A percentile compares a stretch with the other conserved stretches of the same genome.
phyloP scores from a whole-genome alignment of 2,797 vertebrate species.

The Pipistrellus pipistrellus region DNA sequence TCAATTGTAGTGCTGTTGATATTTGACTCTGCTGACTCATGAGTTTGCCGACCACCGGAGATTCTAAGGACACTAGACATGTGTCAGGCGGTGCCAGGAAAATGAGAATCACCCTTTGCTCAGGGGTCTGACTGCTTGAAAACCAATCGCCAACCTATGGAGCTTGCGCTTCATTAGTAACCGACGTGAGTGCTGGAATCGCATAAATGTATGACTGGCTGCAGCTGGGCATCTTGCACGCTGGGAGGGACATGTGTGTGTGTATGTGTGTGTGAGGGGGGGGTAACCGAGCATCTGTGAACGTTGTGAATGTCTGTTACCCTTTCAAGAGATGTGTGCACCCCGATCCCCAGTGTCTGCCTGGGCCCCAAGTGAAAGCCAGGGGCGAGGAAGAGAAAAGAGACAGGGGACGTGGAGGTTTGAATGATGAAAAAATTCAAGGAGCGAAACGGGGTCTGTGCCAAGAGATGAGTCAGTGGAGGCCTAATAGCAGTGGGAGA shows the following conservation, averaged over 20 bases:
- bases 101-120: background rate
- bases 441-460: background rate
- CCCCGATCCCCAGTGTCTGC: background rate
- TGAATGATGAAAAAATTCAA: constrained; percentile 20
- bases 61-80: background rate
- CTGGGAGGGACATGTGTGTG: too few relatives aligned
- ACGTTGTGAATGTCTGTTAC: rapidly evolving
- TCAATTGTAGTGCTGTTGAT: too few relatives aligned
- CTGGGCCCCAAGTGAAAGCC: background rate
- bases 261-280: too few relatives aligned
- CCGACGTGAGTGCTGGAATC: background rate
- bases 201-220: rapidly evolving
- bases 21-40: too few relatives aligned
- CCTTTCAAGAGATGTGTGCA: background rate
- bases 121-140: background rate
- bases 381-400: background rate
- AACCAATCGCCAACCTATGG: background rate
- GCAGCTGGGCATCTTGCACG: too few relatives aligned
- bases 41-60: too few relatives aligned
- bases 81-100: background rate
- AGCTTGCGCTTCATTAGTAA: background rate
- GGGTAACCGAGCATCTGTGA: background rate
- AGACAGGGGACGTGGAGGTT: background rate
- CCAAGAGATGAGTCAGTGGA: constrained; percentile 69
- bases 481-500: constrained; percentile 69